Evolutionary conservation across 2,113 vertebrate species (phyloP), one percentile per base, ranked within the genome.

Genomic region (Chloroceryle aenea): DNA sequence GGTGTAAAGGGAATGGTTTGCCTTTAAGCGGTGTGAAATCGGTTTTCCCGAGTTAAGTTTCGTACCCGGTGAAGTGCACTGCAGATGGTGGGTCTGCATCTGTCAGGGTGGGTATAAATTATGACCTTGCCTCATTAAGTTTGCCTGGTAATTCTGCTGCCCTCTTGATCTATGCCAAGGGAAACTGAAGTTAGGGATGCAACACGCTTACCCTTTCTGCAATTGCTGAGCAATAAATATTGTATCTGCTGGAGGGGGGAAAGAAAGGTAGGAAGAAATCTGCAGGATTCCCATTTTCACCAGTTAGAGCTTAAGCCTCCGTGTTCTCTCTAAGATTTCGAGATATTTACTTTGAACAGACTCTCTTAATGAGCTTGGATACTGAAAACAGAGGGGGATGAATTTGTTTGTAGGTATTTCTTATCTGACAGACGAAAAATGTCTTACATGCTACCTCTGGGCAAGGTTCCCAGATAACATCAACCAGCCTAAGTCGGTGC

Each of bases 391-490:
- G 48, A 64, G 34, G 9, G 32, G 42, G 27, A 20, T 38, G 27
- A 36, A 66, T 64, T 84, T 91, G 61, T 89, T 68, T 69, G 30
- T 75, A 64, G 61, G 80, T 90, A 62, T 82, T 88, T 94, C 11
- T 52, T 50, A 50, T 87, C 3, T 89, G 86, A 76, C 64, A 92
- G 73, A 56, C 0, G 0, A 53, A 77, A 85, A 77, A 81, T 21
- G 10, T 87, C n/a, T 71, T 30, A 67, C 48, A 84, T 7, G 2
- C 19, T 30, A 62, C 66, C 52, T 87, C 84, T 92, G 86, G 95
- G 93, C 92, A 93, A 66, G 17, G 58, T 78, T 88, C 93, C 80
- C 86, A 87, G 86, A 71, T 45, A 90, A 61, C 36, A 94, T 58
- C 85, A 91, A 59, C 50, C 56, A 85, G 30, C 26, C 64, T 59